Evolutionary conservation across 2,888 invertebrate species (phyloP), one percentile per base, ranked within the genome.

Genomic region (Cabera pusaria): DNA sequence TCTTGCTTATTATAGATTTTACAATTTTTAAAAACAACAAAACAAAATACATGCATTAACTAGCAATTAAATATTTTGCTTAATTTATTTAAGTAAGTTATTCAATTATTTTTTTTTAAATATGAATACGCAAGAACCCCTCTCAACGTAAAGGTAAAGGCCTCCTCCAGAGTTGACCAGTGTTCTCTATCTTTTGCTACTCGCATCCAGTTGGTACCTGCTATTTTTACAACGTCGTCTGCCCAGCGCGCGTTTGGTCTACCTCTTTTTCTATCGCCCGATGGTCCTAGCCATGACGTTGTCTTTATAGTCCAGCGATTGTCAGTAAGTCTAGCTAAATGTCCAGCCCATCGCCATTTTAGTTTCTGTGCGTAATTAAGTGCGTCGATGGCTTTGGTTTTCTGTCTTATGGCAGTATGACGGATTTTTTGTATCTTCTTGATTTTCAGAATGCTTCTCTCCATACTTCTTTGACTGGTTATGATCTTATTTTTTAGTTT

Each of bases 311-410:
- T 32, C 19, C 28, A 36, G 1, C 36, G 17, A 5, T 19, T 11
- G 11, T 36, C 33, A 8, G 6, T 23, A 5, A 29, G 6, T 10
- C 39, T 14, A 2, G 14, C 14, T 14, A 14, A 20, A 9, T 43
- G 37, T 6, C 45, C 38, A 10, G 49, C 38, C 50, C 39, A 46
- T 7, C 28, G 32, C 48, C 45, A 48, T 39, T 48, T 45, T 5
- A 46, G 34, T 20, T 39, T 49, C 14, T 37, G 37, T 20, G 34
- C 23, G n/a, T 38, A 32, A 5, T 14, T 37, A 3, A 51, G 35
- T 9, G 48, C 41, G 19, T 41, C 43, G 2, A 9, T 45, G 5
- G 23, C 39, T 41, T 49, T 37, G 8, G 40, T 45, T 29, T 24
- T 45, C 6, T 29, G 11, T 22, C 49, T 33, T 8, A 44, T 51